phyloP scores from a whole-genome alignment of 1,140 invertebrate genomes.

The Aplysia californica region DNA sequence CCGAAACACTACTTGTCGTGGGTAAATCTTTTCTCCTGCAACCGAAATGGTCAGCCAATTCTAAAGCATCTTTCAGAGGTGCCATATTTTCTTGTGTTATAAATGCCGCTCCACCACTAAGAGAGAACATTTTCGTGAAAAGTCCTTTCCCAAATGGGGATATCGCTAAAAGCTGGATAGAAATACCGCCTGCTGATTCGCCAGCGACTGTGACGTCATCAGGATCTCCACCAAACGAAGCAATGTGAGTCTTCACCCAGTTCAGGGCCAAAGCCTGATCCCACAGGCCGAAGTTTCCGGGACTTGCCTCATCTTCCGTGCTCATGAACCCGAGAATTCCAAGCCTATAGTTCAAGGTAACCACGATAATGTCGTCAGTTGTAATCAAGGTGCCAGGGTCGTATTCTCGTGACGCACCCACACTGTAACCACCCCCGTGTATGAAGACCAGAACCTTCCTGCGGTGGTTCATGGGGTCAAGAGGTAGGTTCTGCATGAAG shows the following conservation, averaged over 20 bases:
- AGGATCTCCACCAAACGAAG: constrained; percentile 47
- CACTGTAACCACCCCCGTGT: background rate
- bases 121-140: too few relatives aligned
- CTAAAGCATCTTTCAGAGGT: too few relatives aligned
- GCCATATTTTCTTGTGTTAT: too few relatives aligned
- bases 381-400: background rate
- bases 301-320: constrained; percentile 27
- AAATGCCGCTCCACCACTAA: too few relatives aligned
- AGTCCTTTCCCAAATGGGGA: too few relatives aligned
- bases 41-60: too few relatives aligned
- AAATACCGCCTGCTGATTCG: constrained; percentile 41
- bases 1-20: too few relatives aligned
- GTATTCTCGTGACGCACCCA: background rate
- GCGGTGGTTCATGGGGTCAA: too few relatives aligned
- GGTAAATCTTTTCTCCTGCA: too few relatives aligned
- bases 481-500: too few relatives aligned
- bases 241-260: constrained; percentile 72
- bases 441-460: background rate
- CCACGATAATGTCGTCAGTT: constrained; percentile 65
- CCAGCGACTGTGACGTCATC: constrained; percentile 49
- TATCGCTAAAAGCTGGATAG: too few relatives aligned
- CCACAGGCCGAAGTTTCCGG: constrained; percentile 75
- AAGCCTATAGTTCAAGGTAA: constrained; percentile 71
- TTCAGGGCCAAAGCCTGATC: constrained; percentile 92
- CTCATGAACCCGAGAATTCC: constrained; percentile 62